Evolutionary conservation across 2,888 invertebrate genomes (phyloP).

Genomic region (Lathronympha strigana): DNA sequence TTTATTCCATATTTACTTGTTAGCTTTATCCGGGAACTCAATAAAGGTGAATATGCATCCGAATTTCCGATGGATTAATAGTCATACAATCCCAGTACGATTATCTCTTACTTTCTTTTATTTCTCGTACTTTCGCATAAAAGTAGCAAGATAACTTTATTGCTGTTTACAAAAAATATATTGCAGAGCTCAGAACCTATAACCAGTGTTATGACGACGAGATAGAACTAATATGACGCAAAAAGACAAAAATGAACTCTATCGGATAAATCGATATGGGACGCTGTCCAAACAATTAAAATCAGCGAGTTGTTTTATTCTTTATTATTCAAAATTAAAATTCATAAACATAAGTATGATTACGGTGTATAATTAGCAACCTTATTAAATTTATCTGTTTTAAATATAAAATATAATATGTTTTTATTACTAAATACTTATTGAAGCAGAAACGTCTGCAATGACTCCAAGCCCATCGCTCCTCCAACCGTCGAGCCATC

Average conservation of each 20-base stretch:
- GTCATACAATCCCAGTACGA: neutral
- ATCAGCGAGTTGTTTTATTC: neutral
- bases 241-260: neutral
- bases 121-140: neutral
- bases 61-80: too few relatives aligned
- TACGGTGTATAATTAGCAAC: neutral
- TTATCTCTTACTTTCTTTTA: too few relatives aligned
- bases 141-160: neutral
- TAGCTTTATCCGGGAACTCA: too few relatives aligned
- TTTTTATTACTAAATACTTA: too few relatives aligned
- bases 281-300: neutral
- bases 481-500: too few relatives aligned
- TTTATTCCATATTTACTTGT: too few relatives aligned
- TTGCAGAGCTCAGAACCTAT: neutral
- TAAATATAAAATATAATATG: too few relatives aligned
- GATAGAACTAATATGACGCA: constrained; percentile 5
- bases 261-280: constrained; percentile 2
- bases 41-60: too few relatives aligned
- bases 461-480: too few relatives aligned
- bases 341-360: neutral
- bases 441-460: too few relatives aligned
- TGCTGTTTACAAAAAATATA: neutral
- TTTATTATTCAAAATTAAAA: neutral
- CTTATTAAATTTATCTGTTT: neutral
- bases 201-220: neutral